phyloP scores from a whole-genome alignment of 2,113 vertebrate genomes.

The Turnix velox region DNA sequence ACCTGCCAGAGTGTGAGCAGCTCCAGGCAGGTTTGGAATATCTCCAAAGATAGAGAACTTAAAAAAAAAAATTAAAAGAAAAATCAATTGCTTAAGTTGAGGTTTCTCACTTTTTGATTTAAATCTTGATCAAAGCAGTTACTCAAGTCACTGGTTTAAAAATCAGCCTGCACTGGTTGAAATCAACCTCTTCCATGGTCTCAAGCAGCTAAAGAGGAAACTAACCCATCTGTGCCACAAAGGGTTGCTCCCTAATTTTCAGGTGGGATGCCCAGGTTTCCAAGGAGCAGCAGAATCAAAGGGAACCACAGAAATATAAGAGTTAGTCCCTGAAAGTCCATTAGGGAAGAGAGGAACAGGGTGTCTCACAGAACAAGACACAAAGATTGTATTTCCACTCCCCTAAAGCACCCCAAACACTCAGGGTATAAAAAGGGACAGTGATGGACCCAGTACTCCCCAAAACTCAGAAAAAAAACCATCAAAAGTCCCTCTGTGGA shows the following conservation, averaged over 20 bases:
- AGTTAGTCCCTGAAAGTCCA: background rate
- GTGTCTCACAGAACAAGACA: accelerated
- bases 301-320: background rate
- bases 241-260: background rate
- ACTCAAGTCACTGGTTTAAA: slow-evolving; percentile 14
- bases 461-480: too few species aligned
- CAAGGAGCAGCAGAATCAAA: background rate
- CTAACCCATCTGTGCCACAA: slow-evolving; percentile 7
- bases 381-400: background rate
- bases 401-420: background rate
- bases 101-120: background rate
- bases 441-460: background rate
- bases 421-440: too few species aligned
- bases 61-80: background rate
- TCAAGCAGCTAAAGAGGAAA: slow-evolving; percentile 3
- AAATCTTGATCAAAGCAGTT: background rate
- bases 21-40: too few species aligned
- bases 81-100: background rate
- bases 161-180: background rate
- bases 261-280: background rate
- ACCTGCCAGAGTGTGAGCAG: too few species aligned
- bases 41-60: too few species aligned
- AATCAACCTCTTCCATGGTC: background rate
- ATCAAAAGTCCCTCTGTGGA: accelerated
- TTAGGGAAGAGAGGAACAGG: background rate